Evolutionary conservation across 2,797 vertebrate genomes (phyloP), one percentile per base, ranked within the genome.

Genomic region (Esox masquinongy): DNA sequence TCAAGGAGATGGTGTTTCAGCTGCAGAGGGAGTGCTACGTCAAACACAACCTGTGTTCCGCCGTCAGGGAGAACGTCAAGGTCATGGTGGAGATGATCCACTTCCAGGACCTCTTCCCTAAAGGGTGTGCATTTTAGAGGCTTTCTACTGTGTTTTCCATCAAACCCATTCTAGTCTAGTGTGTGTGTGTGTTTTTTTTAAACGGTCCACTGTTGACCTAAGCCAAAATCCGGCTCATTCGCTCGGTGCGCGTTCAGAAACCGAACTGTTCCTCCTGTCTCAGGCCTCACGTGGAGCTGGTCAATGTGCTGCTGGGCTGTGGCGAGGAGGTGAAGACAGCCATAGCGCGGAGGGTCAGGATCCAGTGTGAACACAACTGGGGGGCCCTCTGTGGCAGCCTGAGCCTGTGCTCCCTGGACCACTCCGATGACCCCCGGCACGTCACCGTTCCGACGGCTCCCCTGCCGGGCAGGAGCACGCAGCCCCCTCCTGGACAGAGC

Each of bases 71-170:
- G 86, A 99, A 99, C 43, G 95, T 96, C 77, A 95, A 94, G 24
- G 97, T 99, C 86, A 97, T 99, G 90, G 97, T 97, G 91, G 97
- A 99, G 92, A 99, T 99, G 97, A 99, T 99, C 90, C 97, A 97
- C 86, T 99, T 99, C 92, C 98, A 97, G 89, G 96, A 99, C 92
- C 92, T 99, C 76, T 97, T 99, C 88, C 96, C 95, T 76, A 98
- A 97, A 79, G 98, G 97, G 98, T 99, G 92, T 97, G 97, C 43
- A 14, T 36, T 49, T 11, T 43, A 75, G 31, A 70, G 68, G 53
- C 29, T 29, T 77, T 0, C 56, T 15, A 61, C 63, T 34, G 12
- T 56, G 17, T 64, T 78, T 70, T 8, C 50, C 51, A 4, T 6
- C 7, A 14, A 34, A 66, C 63, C 15, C 14, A 7, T 2, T 19